phyloP scores from a whole-genome alignment of 2,888 invertebrate genomes.

The Caenorhabditis sp. region DNA sequence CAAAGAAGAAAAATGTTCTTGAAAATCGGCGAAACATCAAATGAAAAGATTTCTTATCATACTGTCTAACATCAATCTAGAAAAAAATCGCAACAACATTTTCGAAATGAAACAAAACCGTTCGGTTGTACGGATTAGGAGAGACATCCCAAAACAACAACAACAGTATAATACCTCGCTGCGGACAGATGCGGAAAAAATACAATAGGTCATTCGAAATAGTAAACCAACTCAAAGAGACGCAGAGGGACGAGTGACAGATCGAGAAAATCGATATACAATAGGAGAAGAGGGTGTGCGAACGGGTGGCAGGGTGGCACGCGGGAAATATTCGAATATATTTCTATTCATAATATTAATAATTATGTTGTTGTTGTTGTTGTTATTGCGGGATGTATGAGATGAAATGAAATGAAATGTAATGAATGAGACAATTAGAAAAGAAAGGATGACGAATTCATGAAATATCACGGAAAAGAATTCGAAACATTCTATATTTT shows the following conservation, averaged over 20 bases:
- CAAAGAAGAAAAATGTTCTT: neutral
- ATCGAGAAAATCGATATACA: neutral
- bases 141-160: conserved; percentile 12
- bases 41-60: neutral
- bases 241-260: neutral
- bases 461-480: no score
- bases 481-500: no score
- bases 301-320: neutral
- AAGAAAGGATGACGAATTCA: no score
- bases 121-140: conserved; percentile 9
- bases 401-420: no score
- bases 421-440: no score
- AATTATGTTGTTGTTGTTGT: neutral
- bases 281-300: neutral
- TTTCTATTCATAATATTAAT: neutral
- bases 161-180: neutral
- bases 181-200: conserved; percentile 19
- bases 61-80: neutral
- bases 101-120: neutral
- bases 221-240: conserved; percentile 10
- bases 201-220: conserved; percentile 5
- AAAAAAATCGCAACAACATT: neutral
- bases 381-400: neutral
- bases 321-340: neutral
- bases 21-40: neutral